These are phyloP conservation scores for Lophura nycthemera DNA, from an alignment of 2,113 vertebrate species.

Conservation along the genomic window DNA sequence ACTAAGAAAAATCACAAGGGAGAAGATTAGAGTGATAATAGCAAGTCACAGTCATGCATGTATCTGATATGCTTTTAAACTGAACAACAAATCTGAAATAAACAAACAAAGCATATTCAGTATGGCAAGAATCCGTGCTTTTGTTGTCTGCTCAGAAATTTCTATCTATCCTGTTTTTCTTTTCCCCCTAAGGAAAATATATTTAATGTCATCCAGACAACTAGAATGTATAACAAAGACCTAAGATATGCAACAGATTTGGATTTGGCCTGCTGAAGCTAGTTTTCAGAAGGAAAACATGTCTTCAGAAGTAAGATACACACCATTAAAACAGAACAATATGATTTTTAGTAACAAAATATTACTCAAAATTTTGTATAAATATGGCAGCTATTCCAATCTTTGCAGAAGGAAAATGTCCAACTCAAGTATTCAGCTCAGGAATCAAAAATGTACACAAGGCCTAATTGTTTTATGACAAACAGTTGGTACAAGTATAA, in stretches of 20 bases:
- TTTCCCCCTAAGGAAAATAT: not conserved
- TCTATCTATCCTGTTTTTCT: not conserved
- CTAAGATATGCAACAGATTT: not conserved
- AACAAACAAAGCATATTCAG: not conserved
- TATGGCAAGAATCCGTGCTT: not conserved
- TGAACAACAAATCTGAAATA: conserved; percentile 44
- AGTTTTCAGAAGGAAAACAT: not conserved
- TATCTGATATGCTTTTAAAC: conserved; percentile 47
- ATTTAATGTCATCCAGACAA: not conserved
- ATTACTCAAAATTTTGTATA: not conserved
- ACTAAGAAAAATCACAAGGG: conserved; percentile 24
- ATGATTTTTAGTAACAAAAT: not conserved
- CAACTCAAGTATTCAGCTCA: not conserved
- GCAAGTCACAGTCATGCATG: not conserved
- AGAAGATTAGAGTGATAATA: conserved; percentile 46
- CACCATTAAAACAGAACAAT: not conserved
- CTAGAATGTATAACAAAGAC: not conserved
- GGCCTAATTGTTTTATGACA: not conserved
- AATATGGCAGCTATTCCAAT: not conserved
- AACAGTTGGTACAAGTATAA: not conserved
- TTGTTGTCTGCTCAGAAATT: not conserved
- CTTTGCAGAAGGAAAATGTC: not conserved
- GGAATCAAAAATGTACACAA: not conserved
- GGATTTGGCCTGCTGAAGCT: not conserved
- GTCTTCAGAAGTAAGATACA: not conserved